Percentiles rank a stretch among this genome's conserved stretches.
These are phyloP conservation scores for Cryptocephalus primarius DNA, from an alignment of 2,888 invertebrate genomes.

Conservation along the genomic window DNA sequence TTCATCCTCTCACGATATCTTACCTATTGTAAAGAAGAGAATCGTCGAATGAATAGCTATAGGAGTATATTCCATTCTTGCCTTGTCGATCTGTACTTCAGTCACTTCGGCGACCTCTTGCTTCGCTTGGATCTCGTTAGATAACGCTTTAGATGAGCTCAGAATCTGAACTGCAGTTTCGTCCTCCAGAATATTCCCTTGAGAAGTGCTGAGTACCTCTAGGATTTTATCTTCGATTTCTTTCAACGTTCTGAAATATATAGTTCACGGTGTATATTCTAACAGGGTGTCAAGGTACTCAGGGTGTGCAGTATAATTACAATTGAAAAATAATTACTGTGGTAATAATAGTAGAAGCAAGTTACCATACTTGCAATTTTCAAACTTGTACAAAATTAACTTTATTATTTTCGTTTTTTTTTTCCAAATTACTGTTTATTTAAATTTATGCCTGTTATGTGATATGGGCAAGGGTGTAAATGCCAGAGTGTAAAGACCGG, in stretches of 20 bases:
- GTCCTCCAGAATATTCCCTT: conserved; percentile 79
- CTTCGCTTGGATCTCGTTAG: conserved; percentile 86
- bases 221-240: conserved; percentile 89
- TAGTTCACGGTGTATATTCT: neutral
- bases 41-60: conserved; percentile 84
- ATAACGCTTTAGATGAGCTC: conserved; percentile 79
- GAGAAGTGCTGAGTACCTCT: conserved; percentile 58
- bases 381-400: too few relatives aligned
- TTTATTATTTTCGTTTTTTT: too few relatives aligned
- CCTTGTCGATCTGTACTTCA: conserved; percentile 78
- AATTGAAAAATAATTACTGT: neutral
- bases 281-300: neutral
- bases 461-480: too few relatives aligned
- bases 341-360: neutral
- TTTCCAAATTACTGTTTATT: neutral
- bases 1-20: conserved; percentile 4
- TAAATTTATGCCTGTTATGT: too few relatives aligned
- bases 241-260: conserved; percentile 51
- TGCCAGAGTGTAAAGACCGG: too few relatives aligned
- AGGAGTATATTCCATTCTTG: conserved; percentile 77
- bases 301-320: too few relatives aligned
- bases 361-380: too few relatives aligned
- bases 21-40: conserved; percentile 83
- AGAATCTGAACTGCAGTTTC: conserved; percentile 82
- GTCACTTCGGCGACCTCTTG: conserved; percentile 83